phyloP scores from a whole-genome alignment of 1,140 invertebrate species.

The Rhagoletis zephyria region DNA sequence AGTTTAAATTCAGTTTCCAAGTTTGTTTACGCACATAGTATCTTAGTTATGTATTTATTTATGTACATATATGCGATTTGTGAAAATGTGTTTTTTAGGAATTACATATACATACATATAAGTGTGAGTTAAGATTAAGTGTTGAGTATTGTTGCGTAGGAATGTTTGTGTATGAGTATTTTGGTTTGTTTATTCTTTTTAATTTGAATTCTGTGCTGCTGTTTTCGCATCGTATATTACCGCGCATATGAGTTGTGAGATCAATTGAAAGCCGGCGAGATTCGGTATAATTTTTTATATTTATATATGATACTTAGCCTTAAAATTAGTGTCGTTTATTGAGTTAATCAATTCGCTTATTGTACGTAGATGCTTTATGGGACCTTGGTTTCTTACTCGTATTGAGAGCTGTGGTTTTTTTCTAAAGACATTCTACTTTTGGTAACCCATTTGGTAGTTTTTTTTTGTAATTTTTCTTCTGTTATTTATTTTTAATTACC shows the following conservation, averaged over 20 bases:
- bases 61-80: background rate
- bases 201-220: background rate
- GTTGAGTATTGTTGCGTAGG: constrained; percentile 30
- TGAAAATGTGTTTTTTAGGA: constrained; percentile 19
- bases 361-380: background rate
- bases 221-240: background rate
- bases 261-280: constrained; percentile 28
- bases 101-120: background rate
- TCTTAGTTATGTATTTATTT: background rate
- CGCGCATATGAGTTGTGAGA: background rate
- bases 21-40: background rate
- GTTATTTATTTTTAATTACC: background rate
- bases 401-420: too few species aligned
- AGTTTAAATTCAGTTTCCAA: background rate
- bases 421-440: too few species aligned
- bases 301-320: background rate
- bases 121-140: background rate
- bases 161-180: constrained; percentile 26
- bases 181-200: background rate
- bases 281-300: background rate
- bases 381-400: background rate
- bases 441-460: too few species aligned
- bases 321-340: background rate
- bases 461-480: background rate
- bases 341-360: background rate